Evolutionary conservation across 2,113 vertebrate genomes (phyloP), one percentile per base, ranked within the genome.

Genomic region (Craseonycteris thonglongyai): DNA sequence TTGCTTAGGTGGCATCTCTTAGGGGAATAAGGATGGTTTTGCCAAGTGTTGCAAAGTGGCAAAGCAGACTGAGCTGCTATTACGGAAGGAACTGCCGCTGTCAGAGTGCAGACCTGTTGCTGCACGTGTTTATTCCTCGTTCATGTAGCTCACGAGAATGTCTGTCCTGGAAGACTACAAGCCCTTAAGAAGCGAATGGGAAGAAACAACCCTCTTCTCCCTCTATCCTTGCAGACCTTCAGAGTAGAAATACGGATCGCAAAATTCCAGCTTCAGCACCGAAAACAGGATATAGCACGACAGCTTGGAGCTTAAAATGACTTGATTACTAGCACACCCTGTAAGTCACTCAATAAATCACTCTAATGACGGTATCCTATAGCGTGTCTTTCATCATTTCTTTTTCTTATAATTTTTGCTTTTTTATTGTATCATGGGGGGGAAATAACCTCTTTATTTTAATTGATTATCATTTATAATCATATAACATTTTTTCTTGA

Each of bases 401-500:
- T 35, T 81, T 75, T 24, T 42, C 13, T 14, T 79, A 5, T 35
- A 75, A 22, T 45, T 89, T 66, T 68, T 45, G 6, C 5, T 40
- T 59, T 81, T 79, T 5, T 18, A 74, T 15, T 63, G n/a, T 74
- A 30, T 56, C 33, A 72, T 1, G 24, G 40, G 8, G 30, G 72
- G 69, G 75, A 79, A 5, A 8, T 38, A 58, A 40, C 1, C 4
- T 78, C 6, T 69, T 94, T 28, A 80, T 79, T 13, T 71, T 82
- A 35, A 68, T 33, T 68, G 4, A 14, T 75, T 51, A 26, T 85
- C 28, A 71, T 85, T 89, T 75, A 26, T 10, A 79, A 59, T 72
- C 12, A 71, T 8, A 42, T 28, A 30, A 49, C 16, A 51, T 7
- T 79, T 94, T 94, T 90, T 56, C n/a, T 79, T 96, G 15, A 26